phyloP scores from a whole-genome alignment of 2,113 vertebrate species.

The Thamnophis sirtalis region DNA sequence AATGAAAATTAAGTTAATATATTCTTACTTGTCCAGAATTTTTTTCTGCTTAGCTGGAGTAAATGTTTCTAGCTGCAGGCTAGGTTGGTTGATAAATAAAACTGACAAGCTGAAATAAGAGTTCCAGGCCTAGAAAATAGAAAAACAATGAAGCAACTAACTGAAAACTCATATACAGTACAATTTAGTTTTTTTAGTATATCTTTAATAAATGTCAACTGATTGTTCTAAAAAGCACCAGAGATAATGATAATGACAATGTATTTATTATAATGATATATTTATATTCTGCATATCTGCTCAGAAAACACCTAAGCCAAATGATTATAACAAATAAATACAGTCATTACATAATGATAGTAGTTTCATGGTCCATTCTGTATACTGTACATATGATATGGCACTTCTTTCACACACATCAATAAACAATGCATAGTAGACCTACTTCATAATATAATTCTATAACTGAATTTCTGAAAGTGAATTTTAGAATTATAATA shows the following conservation, averaged over 20 bases:
- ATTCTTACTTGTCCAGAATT: conserved; percentile 90
- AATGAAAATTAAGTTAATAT: conserved; percentile 29
- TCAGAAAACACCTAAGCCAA: not conserved
- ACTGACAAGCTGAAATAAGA: conserved; percentile 97
- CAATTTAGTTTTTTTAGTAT: not conserved
- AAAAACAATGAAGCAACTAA: conserved; percentile 31
- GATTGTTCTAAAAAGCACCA: not conserved
- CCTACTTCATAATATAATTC: not conserved
- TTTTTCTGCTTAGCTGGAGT: conserved; percentile 90
- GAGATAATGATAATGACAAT: not conserved
- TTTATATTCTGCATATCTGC: not conserved
- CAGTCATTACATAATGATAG: not conserved
- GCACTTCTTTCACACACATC: not conserved
- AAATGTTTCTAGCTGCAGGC: conserved; percentile 89
- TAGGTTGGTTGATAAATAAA: conserved; percentile 97
- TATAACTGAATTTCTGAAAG: not conserved
- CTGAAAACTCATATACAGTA: not conserved
- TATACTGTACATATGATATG: not conserved
- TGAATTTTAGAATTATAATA: not conserved
- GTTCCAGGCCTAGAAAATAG: conserved; percentile 88
- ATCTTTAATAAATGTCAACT: conserved; percentile 9
- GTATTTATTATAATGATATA: not conserved
- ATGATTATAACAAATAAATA: not conserved
- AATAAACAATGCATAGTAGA: not conserved
- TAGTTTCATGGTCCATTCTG: not conserved